These are phyloP conservation scores for Scolopax bukidnonensis DNA, from an alignment of 2,797 vertebrate species.

Conservation along the genomic window DNA sequence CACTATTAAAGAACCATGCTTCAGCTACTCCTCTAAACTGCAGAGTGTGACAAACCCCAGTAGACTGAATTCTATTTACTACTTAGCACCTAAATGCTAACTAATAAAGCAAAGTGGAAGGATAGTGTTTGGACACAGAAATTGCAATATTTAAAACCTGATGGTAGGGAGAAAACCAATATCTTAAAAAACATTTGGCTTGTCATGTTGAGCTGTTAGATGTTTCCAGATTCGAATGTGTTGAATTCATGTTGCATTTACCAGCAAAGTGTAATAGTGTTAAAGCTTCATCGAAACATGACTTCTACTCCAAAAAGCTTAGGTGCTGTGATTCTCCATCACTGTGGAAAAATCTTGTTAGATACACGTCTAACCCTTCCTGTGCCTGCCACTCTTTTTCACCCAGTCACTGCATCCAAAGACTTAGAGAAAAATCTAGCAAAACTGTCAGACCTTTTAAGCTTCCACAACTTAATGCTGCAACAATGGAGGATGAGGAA, in stretches of 20 bases:
- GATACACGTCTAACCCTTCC: not conserved
- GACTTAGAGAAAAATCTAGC: not conserved
- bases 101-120: constrained; percentile 8
- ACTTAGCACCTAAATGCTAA: constrained; percentile 7
- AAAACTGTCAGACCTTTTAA: not conserved
- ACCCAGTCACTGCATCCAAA: not conserved
- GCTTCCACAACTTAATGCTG: not conserved
- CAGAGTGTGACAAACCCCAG: not conserved
- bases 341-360: not conserved
- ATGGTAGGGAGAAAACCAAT: not conserved
- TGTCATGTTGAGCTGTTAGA: not conserved
- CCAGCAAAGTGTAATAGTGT: not conserved
- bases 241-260: not conserved
- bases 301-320: not conserved
- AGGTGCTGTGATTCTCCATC: not conserved
- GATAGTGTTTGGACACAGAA: not conserved
- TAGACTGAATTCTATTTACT: not conserved
- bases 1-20: not conserved
- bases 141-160: not conserved
- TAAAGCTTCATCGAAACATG: not conserved
- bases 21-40: constrained; percentile 22
- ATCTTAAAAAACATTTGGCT: not conserved
- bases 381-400: not conserved
- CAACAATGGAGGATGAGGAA: not conserved
- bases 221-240: not conserved